phyloP scores from a whole-genome alignment of 2,797 vertebrate genomes.

The Psittacula echo region DNA sequence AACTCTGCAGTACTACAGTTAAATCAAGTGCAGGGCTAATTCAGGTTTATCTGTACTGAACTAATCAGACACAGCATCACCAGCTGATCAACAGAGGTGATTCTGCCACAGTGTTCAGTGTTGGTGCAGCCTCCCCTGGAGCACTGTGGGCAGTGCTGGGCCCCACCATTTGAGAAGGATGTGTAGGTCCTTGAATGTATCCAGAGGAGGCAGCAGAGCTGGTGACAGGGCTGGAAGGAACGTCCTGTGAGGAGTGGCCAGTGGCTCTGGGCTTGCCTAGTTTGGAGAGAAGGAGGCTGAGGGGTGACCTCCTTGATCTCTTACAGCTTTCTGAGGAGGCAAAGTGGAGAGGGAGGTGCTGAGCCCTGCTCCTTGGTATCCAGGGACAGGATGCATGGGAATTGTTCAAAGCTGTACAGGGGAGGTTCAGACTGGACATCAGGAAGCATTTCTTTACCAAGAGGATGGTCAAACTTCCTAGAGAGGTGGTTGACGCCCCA shows the following conservation, averaged over 20 bases:
- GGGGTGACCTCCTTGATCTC: neutral
- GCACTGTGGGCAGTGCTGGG: neutral
- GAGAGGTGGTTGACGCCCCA: accelerated
- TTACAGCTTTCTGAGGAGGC: neutral
- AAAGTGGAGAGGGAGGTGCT: neutral
- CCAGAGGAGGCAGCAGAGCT: neutral
- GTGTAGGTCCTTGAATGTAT: accelerated
- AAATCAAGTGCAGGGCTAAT: neutral
- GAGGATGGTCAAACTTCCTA: neutral
- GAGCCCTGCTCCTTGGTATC: neutral
- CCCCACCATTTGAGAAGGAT: neutral
- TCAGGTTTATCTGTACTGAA: neutral
- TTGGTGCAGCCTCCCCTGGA: accelerated
- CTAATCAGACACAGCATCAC: neutral
- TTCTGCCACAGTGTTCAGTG: accelerated
- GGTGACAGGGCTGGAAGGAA: neutral
- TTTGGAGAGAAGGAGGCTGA: neutral
- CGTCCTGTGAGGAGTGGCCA: neutral
- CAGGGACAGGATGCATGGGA: accelerated
- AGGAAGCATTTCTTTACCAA: neutral
- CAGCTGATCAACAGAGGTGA: neutral
- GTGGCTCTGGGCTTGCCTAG: neutral
- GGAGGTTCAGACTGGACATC: neutral
- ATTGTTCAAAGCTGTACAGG: neutral
- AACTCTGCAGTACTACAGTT: neutral